Base-by-base conservation (phyloP, 2,888 invertebrate genomes). In the Ennomos quercinarius region DNA sequence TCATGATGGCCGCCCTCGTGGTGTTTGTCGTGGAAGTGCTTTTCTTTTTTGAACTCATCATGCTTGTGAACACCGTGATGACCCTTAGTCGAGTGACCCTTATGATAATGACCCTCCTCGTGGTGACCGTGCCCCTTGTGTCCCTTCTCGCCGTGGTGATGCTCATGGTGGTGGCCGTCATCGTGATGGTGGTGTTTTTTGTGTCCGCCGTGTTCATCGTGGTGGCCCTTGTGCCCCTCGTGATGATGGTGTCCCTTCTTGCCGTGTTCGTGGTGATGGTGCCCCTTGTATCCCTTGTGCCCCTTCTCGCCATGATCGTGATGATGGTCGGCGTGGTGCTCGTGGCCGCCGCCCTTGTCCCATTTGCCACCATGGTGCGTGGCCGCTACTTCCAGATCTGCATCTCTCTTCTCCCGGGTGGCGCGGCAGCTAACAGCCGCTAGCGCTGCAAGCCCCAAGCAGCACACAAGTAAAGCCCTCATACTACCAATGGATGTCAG, bases 21-120 rank as follows among this genome's bases (percentile, higher is more conserved):
- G 75, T 96, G 95, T 77, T 97, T 95, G 73, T 97, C 97, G 81
- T 95, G 97, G 94, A 96, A 97, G 79, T 97, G 96, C 78, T 97
- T 97, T 74, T 97, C 96, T 80, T 97, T 97, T 82, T 97, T 96
- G 87, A 95, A 96, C 86, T 97, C 97, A 83, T 97, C 96, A 68
- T 96, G 90, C 80, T 97, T 97, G 86, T 97, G 96, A 3, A 97
- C 95, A 71, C 97, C 95, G 77, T 97, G 97, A 72, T 96, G 96
- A 57, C 97, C 97, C 81, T 97, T 96, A 67, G 97, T 97, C 71
- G 95, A 96, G 86, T 97, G 97, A 0, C 97, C 97, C 77, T 97
- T 97, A 67, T 96, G 96, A 83, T 95, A 97, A 70, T 95, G 94
- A 2, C 97, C 97, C 67, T 92, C 83, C 63, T 92, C 93, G 63